Base-by-base conservation (phyloP, 2,113 vertebrate species). In the Murina feae region DNA sequence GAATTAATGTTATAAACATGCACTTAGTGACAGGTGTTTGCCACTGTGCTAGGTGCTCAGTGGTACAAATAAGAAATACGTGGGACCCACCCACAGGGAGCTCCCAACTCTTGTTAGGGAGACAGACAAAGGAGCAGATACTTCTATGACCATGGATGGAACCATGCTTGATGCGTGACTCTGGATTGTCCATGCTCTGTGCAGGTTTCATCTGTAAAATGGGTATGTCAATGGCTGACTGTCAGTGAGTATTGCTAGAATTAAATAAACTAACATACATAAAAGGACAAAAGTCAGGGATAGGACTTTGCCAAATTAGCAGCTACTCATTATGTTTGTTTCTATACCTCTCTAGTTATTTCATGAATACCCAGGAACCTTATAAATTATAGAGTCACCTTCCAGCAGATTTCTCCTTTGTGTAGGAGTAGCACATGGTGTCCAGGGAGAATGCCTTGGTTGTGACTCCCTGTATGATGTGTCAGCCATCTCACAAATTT, bases 161-260 rank as follows among this genome's bases (percentile, higher is more conserved):
- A 39, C 47, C 39, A 1, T 0, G n/a, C 9, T 68, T 1, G 12
- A 2, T 7, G 39, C 1, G 0, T 20, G 81, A 39, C 8, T 51
- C 23, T 37, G 28, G 60, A n/a, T 53, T 90, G 87, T 63, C 6
- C n/a, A 18, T n/a, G 4, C 16, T 12, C 42, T 86, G 69, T 28
- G 21, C 2, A 37, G 58, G 37, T 53, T 58, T 87, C 47, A 14
- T 66, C 63, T 88, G 9, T 82, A 92, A 51, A 71, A 14, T 16
- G 18, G 47, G 71, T 21, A 35, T 16, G 44, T 23, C 30, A 49
- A 37, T 32, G 47, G 20, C 9, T 65, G 49, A 35, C 35, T 80
- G 83, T 63, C n/a, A 72, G 53, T 60, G 47, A 51, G 5, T n/a
- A 3, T 42, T 90, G 69, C 39, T 2, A 42, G 35, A 80, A 68